phyloP scores from a whole-genome alignment of 30 jellyfish, hydroid and myxozoan genomes.

The Hydractinia echinata region DNA sequence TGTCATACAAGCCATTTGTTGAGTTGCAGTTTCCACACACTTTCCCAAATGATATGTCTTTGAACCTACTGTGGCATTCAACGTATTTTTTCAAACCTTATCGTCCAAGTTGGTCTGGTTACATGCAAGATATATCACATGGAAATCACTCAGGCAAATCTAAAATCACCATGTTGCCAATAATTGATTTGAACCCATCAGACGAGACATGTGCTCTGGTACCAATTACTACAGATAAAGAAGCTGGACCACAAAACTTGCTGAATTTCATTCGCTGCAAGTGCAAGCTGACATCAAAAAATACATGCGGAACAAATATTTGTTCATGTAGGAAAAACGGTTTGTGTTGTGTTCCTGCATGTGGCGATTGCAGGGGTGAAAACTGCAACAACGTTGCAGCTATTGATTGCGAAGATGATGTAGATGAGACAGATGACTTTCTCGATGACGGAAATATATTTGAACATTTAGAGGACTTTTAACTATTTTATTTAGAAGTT shows the following conservation, averaged over 20 bases:
- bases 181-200: conserved; percentile 45
- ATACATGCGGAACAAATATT: neutral
- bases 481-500: no score
- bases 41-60: neutral
- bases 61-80: conserved; percentile 1
- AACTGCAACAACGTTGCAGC: neutral
- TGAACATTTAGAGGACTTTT: no score
- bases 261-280: neutral
- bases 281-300: neutral
- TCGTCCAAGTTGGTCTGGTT: conserved; percentile 66
- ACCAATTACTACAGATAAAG: no score
- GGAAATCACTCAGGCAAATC: conserved; percentile 15
- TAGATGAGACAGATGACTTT: neutral
- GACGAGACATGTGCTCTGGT: conserved; percentile 47
- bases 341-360: neutral
- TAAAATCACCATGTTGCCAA: conserved; percentile 25
- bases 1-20: no score
- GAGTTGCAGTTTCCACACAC: no score
- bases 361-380: neutral
- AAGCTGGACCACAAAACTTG: neutral
- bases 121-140: conserved; percentile 34
- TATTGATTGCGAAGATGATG: neutral
- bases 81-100: neutral
- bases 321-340: neutral
- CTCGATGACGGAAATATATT: no score